Percentiles rank a stretch among this genome's conserved stretches.
phyloP scores from a whole-genome alignment of 2,797 vertebrate genomes.

The Spinus olivaceus region DNA sequence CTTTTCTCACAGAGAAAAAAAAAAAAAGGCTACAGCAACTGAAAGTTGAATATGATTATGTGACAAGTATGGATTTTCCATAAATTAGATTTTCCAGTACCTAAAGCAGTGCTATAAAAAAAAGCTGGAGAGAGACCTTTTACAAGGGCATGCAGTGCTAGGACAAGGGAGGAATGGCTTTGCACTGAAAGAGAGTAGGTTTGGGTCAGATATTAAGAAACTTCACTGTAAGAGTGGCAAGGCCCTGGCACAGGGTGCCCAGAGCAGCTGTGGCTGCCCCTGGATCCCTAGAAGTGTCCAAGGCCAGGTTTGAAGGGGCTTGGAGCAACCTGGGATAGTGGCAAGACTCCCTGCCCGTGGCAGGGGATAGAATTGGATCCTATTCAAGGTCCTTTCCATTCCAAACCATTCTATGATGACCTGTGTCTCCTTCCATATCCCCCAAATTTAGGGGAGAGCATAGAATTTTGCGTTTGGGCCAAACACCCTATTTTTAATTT shows the following conservation, averaged over 20 bases:
- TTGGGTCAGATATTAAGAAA: neutral
- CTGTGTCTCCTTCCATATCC: neutral
- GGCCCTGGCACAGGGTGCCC: neutral
- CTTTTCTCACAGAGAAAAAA: neutral
- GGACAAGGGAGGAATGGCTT: neutral
- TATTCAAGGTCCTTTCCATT: neutral
- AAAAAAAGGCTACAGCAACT: neutral
- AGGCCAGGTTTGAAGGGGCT: fast-evolving
- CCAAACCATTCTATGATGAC: neutral
- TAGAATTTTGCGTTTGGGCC: neutral
- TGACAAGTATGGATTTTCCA: neutral
- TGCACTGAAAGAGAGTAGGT: neutral
- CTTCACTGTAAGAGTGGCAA: fast-evolving
- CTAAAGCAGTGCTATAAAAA: fast-evolving
- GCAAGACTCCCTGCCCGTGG: neutral
- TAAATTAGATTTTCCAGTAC: neutral
- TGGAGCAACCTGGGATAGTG: neutral
- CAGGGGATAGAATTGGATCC: neutral
- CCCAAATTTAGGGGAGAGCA: fast-evolving
- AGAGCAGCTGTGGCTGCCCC: neutral
- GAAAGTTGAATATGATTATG: neutral
- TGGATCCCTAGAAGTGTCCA: neutral
- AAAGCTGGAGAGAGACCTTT: neutral
- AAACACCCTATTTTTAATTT: neutral
- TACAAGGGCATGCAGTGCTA: neutral